phyloP scores from a whole-genome alignment of 2,113 vertebrate genomes.

The Taxidea taxus region DNA sequence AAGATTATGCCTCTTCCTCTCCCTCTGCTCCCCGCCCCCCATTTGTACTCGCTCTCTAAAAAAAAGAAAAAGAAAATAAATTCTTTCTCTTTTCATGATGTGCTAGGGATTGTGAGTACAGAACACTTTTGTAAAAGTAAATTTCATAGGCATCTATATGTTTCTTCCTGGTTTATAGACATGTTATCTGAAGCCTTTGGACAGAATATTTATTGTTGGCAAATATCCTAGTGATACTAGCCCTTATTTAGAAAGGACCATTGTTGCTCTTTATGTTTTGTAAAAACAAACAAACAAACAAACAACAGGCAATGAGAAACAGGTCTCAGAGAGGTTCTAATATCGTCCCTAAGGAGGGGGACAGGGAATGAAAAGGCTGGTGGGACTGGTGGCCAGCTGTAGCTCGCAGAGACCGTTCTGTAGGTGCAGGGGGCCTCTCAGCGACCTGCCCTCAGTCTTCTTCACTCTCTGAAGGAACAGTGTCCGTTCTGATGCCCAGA shows the following conservation, averaged over 20 bases:
- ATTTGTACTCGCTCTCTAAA: background rate
- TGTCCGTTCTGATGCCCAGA: no score
- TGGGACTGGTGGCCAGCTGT: rapidly evolving
- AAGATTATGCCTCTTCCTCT: background rate
- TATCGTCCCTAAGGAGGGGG: background rate
- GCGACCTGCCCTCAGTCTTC: no score
- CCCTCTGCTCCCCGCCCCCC: background rate
- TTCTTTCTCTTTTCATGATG: background rate
- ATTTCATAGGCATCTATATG: background rate
- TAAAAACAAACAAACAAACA: background rate
- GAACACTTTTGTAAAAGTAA: background rate
- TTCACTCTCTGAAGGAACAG: background rate
- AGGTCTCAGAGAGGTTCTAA: background rate
- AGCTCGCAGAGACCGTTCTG: background rate
- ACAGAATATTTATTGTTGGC: background rate
- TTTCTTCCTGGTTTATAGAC: background rate
- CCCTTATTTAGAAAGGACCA: background rate
- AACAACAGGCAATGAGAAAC: background rate
- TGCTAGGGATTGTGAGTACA: background rate
- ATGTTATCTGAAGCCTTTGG: background rate
- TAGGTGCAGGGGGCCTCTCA: background rate
- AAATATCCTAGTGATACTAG: background rate
- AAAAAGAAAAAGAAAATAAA: background rate
- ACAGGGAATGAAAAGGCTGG: background rate
- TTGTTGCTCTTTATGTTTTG: background rate